These are phyloP conservation scores for Eretmochelys imbricata DNA, from an alignment of 2,113 vertebrate genomes.

Conservation along the genomic window DNA sequence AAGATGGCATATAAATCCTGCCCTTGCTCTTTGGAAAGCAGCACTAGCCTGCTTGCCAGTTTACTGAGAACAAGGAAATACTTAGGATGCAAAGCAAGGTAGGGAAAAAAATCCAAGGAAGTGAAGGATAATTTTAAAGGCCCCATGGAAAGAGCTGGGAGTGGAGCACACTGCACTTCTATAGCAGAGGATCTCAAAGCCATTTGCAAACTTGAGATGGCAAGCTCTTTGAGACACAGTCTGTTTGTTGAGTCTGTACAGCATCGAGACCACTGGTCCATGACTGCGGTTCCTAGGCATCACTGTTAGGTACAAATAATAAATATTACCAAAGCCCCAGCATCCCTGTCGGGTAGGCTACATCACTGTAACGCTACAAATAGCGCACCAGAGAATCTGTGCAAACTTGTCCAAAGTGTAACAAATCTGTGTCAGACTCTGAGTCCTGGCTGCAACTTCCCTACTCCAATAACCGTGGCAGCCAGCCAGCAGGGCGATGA, in stretches of 20 bases:
- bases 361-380: not conserved
- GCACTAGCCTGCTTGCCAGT: too few relatives aligned
- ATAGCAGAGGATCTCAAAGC: not conserved
- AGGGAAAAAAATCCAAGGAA: not conserved
- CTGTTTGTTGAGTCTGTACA: not conserved
- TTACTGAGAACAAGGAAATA: not conserved
- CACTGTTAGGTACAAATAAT: fast-evolving
- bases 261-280: not conserved
- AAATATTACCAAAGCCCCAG: fast-evolving
- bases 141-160: not conserved
- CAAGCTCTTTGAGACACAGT: too few relatives aligned
- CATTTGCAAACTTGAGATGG: fast-evolving
- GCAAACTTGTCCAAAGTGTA: not conserved
- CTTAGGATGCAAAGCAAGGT: fast-evolving
- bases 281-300: not conserved
- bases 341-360: fast-evolving
- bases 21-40: not conserved
- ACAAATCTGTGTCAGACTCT: not conserved
- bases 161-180: not conserved
- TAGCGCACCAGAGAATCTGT: not conserved
- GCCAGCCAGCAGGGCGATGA: not conserved
- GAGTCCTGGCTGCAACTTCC: fast-evolving
- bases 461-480: not conserved
- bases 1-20: fast-evolving
- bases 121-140: not conserved